Conservation (phyloP, 1,140 invertebrate genomes). For the Bombus difficillimus region DNA sequence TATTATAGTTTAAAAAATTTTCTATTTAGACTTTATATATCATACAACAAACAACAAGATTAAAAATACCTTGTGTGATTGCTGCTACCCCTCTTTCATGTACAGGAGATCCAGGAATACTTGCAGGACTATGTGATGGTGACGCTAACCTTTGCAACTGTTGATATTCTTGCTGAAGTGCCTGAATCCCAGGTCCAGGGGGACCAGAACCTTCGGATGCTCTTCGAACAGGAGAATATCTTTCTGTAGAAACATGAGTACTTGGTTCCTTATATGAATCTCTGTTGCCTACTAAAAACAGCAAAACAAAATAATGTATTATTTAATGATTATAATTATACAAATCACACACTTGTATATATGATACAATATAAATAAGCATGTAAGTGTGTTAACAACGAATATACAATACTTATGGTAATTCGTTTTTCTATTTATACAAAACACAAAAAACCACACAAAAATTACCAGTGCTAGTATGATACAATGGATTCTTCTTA, state of each 20-base stretch:
- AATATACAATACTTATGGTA: background rate
- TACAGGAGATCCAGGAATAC: conserved; percentile 86
- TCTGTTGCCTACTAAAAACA: conserved; percentile 73
- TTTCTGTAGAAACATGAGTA: conserved; percentile 85
- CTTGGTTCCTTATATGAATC: conserved; percentile 82
- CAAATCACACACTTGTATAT: background rate
- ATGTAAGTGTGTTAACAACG: background rate
- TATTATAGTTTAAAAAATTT: background rate
- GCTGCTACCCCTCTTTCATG: conserved; percentile 87
- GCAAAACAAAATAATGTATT: conserved; percentile 23
- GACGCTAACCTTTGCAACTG: conserved; percentile 85
- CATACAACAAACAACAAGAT: background rate
- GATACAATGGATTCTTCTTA: conserved; percentile 81
- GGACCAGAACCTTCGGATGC: conserved; percentile 90
- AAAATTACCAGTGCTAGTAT: conserved; percentile 80
- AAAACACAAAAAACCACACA: conserved; percentile 60
- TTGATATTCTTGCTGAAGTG: conserved; percentile 89
- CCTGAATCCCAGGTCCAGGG: conserved; percentile 84
- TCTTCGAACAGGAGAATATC: conserved; percentile 94
- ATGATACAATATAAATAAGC: background rate
- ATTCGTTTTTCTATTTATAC: conserved; percentile 29
- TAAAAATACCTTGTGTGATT: conserved; percentile 87
- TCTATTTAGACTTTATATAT: conserved; percentile 5
- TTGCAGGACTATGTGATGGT: conserved; percentile 83
- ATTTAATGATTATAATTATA: background rate